phyloP scores from a whole-genome alignment of 2,888 invertebrate genomes.

The Melinaea marsaeus region DNA sequence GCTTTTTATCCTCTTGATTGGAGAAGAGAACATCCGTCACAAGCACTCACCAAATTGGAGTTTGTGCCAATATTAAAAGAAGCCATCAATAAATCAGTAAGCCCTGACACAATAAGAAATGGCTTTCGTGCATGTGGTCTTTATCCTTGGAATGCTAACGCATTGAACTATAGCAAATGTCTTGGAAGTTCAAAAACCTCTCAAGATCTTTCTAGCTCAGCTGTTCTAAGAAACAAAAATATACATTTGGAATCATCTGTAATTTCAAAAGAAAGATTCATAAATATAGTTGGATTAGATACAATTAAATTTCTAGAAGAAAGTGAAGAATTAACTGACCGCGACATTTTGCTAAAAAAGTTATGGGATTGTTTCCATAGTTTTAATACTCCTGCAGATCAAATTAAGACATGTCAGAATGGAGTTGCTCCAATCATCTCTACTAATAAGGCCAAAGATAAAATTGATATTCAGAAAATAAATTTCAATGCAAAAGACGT shows the following conservation, averaged over 20 bases:
- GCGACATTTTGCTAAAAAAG: no score
- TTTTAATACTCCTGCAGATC: no score
- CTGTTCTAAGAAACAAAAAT: not conserved
- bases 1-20: conserved; percentile 13
- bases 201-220: not conserved
- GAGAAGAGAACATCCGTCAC: conserved; percentile 1
- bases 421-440: no score
- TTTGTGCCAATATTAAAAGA: conserved; percentile 10
- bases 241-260: not conserved
- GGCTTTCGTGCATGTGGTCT: conserved; percentile 15
- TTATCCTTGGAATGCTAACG: conserved; percentile 8
- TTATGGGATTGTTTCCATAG: no score
- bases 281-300: no score
- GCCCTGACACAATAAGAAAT: conserved; percentile 1
- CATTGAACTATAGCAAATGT: conserved; percentile 15
- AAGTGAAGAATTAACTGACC: no score
- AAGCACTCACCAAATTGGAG: conserved; percentile 10
- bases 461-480: no score
- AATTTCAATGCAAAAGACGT: no score
- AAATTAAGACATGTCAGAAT: no score
- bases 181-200: conserved; percentile 1
- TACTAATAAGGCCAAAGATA: no score
- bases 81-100: conserved; percentile 1
- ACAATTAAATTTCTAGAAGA: no score
- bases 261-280: not conserved